Conservation (phyloP, 2,113 vertebrate genomes). For the Baryphthengus martii region DNA sequence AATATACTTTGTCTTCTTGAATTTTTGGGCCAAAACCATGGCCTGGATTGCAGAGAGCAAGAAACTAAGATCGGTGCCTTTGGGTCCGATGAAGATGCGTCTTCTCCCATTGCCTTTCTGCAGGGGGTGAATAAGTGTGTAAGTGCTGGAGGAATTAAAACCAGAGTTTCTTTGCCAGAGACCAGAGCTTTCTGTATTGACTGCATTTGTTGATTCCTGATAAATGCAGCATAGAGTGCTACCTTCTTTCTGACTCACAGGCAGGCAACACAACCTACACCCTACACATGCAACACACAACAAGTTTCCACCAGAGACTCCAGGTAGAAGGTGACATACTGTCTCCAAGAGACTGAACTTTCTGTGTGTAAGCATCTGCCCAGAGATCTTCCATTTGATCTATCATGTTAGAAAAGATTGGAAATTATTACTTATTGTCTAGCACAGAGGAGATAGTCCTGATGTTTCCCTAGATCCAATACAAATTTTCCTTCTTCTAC, state of each 20-base stretch:
- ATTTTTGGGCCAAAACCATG: background rate
- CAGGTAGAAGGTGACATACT: background rate
- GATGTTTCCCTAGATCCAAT: background rate
- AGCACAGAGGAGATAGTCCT: background rate
- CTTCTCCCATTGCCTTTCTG: background rate
- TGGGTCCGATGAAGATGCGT: background rate
- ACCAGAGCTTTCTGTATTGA: background rate
- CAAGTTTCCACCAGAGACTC: background rate
- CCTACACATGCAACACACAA: fast-evolving
- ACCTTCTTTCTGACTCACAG: background rate
- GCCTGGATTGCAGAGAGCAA: background rate
- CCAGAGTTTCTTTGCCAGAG: background rate
- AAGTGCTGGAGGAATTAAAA: background rate
- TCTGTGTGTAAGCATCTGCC: background rate
- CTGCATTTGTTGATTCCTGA: background rate
- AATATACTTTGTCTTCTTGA: background rate
- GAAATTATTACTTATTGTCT: background rate
- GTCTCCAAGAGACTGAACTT: background rate
- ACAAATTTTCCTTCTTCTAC: background rate
- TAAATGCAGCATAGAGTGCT: background rate
- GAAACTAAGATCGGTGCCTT: background rate
- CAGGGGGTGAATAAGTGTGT: background rate
- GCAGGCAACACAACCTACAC: background rate
- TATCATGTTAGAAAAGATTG: background rate
- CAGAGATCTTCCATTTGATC: background rate